Evolutionary conservation across 1,140 invertebrate species (phyloP).

Genomic region (Dinothrombium tinctorium): DNA sequence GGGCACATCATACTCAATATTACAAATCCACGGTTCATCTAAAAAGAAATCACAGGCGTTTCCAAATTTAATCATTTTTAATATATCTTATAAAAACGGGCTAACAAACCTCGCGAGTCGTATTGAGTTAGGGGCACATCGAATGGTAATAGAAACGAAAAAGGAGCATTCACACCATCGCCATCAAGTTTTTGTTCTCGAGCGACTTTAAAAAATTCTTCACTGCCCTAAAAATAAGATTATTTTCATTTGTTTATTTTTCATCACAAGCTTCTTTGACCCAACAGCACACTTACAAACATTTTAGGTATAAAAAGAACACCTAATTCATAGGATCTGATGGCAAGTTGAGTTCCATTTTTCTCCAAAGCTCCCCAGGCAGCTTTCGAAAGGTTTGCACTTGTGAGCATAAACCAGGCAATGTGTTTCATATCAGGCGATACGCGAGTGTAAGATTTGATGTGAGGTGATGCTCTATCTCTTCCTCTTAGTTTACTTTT

Average conservation of each 20-base stretch:
- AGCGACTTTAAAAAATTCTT: constrained; percentile 5
- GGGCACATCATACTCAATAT: too few relatives aligned
- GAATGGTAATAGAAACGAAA: constrained; percentile 42
- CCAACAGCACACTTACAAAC: constrained; percentile 43
- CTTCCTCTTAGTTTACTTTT: constrained; percentile 37
- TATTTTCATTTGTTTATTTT: constrained; percentile 20
- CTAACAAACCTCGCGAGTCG: constrained; percentile 16
- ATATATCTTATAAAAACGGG: too few relatives aligned
- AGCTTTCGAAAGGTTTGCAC: constrained; percentile 24
- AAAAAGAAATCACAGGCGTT: too few relatives aligned
- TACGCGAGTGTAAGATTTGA: constrained; percentile 63
- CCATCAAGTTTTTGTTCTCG: not conserved
- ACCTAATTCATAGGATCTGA: constrained; percentile 73
- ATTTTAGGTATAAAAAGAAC: constrained; percentile 64
- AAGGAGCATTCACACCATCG: constrained; percentile 4
- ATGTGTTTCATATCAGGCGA: constrained; percentile 36
- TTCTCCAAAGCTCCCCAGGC: constrained; percentile 65
- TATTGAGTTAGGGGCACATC: constrained; percentile 47
- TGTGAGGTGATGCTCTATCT: constrained; percentile 65
- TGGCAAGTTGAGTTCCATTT: constrained; percentile 35
- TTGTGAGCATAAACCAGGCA: constrained; percentile 59
- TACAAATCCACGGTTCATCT: too few relatives aligned
- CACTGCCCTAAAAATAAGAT: constrained; percentile 16
- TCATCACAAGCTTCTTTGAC: constrained; percentile 22
- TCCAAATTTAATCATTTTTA: too few relatives aligned